Evolutionary conservation across 1,140 invertebrate genomes (phyloP), one percentile per base, ranked within the genome.

Genomic region (Drosophila parabipectinata): DNA sequence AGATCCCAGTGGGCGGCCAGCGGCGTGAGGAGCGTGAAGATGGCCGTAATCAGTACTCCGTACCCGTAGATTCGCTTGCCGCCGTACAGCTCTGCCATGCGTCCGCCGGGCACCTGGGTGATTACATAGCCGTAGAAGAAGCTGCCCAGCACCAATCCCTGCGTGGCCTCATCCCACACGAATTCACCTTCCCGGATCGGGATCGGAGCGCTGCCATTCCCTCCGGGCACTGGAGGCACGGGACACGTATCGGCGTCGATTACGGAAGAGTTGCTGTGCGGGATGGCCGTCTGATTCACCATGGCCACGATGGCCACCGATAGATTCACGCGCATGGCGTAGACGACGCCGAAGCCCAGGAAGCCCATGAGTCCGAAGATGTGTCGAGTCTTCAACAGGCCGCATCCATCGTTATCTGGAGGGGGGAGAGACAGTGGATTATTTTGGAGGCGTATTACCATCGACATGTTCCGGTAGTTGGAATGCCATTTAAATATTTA

Each of bases 221-320:
- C 51, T 14, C 56, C 18, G 1, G 57, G 61, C 21, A 74, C 90
- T 72, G 79, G 88, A 71, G 79, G 88, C n/a, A 93, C 80, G 4
- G 93, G 93, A 79, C 95, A 96, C 0, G 94, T 94, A 89, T 95
- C 95, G 61, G 93, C 92, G 6, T 45, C 71, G 26, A 88, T 12
- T 2, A 93, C 93, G 28, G 92, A 92, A 52, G 93, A 93, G 45
- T 93, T 93, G 61, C 93, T 90, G 58, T 93, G 92, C 14, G 94
- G 92, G 45, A 95, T 93, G 1, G 93, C 94, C 18, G 96, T 95
- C 58, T 95, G 94, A 78, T 98, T 98, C 2, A 96, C 95, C 98
- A 99, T 99, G 4, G 97, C 97, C 9, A 99, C 97, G 90, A 98
- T 98, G 5, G 97, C 98, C 9, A 99, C 96, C 3, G 97, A 98